A percentile compares a stretch with the other conserved stretches of the same genome.
Evolutionary conservation across 2,797 vertebrate genomes (phyloP).

Genomic region (Pygocentrus nattereri): DNA sequence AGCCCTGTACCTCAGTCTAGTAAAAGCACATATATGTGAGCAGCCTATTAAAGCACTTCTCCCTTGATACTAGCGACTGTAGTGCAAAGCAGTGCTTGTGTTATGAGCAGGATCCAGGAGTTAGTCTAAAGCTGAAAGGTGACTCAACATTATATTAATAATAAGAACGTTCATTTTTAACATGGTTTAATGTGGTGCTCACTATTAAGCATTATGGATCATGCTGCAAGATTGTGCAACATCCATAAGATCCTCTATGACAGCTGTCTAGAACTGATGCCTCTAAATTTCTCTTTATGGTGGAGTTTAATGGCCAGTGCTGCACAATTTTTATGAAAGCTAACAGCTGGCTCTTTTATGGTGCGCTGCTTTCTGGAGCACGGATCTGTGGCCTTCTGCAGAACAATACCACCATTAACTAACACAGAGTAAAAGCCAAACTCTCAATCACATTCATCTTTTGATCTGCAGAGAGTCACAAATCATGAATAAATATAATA

Average conservation of each 20-base stretch:
- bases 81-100: constrained; percentile 13
- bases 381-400: constrained; percentile 25
- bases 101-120: not conserved
- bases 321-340: constrained; percentile 26
- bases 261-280: constrained; percentile 21
- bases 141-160: not conserved
- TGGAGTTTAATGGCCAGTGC: constrained; percentile 27
- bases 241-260: not conserved
- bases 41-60: constrained; percentile 52
- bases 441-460: constrained; percentile 5
- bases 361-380: constrained; percentile 23
- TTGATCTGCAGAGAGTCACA: constrained; percentile 24
- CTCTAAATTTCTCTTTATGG: constrained; percentile 22
- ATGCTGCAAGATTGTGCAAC: not conserved
- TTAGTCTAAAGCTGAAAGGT: not conserved
- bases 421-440: constrained; percentile 21
- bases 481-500: constrained; percentile 33
- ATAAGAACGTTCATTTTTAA: not conserved
- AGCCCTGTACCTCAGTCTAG: constrained; percentile 53
- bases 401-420: constrained; percentile 10
- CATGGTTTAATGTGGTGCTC: not conserved
- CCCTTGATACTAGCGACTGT: constrained; percentile 3
- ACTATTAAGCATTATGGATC: not conserved
- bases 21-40: constrained; percentile 69
- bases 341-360: constrained; percentile 43